Evolutionary conservation across 2,888 invertebrate species (phyloP), one percentile per base, ranked within the genome.

Genomic region (Syrphus vitripennis): DNA sequence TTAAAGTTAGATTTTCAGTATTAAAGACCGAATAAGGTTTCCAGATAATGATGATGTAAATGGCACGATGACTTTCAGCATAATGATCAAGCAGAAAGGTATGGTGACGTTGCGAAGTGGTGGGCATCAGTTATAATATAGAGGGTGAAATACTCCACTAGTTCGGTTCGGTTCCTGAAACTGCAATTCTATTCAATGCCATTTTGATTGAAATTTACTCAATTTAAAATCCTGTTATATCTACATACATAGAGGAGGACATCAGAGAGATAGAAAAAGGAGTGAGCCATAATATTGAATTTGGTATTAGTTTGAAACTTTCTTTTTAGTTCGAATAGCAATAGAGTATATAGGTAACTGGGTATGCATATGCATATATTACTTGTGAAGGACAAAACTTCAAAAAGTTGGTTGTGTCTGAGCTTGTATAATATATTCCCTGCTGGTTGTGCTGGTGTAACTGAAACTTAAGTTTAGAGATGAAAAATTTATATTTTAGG

Each of bases 151-250:
- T 26, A 48, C 55, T 29, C 69, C 12, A 26, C 24, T 12, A 6
- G 34, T 24, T 16, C 9, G 12, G 34, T 24, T 16, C 9, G 21
- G 34, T 37, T 45, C 7, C 10, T 45, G 19, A 9, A 59, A 21
- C 14, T 63, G 21, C 40, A 19, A 40, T 77, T 67, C 37, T 42
- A 71, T 83, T 72, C 72, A 61, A 77, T 72, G 67, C 72, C 42
- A 57, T 69, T 72, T 67, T 77, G 71, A 83, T 78, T 78, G 71
- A 78, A 83, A 78, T 77, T 83, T 70, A 19, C 76, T 78, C 53
- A 61, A 77, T 72, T 77, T 83, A 61, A 61, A 78, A 83, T 83
- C 72, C 67, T 69, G 67, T 72, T 50, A 72, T 34, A 3, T 4
- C 6, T 5, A 31, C 6, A 9, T 10, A 19, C 3, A 16, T 3